Conservation (phyloP, 1,140 invertebrate genomes). For the Lutraria rhynchaena region DNA sequence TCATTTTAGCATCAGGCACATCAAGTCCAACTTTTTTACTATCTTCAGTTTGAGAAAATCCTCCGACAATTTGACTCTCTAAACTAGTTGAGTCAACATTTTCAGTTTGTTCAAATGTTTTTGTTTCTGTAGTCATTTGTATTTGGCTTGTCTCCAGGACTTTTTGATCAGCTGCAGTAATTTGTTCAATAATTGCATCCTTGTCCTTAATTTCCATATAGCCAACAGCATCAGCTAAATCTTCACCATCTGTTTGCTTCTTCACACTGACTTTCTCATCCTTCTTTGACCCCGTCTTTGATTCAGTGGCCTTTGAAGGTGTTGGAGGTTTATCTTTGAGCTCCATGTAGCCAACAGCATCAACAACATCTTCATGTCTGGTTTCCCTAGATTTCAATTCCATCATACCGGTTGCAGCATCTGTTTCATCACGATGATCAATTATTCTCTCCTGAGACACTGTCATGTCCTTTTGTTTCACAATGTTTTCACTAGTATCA, state of each 20-base stretch:
- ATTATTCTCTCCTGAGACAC: no score
- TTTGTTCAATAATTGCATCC: background rate
- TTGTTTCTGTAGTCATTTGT: background rate
- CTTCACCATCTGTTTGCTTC: background rate
- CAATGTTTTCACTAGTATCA: constrained; percentile 16
- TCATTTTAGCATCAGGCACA: constrained; percentile 3
- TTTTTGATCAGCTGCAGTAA: constrained; percentile 6
- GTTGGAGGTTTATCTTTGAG: constrained; percentile 27
- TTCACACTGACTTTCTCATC: background rate
- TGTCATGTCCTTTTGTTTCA: no score
- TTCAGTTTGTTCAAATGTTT: background rate
- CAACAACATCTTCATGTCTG: constrained; percentile 14
- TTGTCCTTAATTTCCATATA: constrained; percentile 37
- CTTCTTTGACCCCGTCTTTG: background rate
- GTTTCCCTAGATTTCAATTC: background rate
- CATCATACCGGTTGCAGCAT: background rate
- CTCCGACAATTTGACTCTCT: constrained; percentile 16
- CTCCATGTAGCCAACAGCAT: constrained; percentile 49
- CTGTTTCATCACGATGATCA: background rate
- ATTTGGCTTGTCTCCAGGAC: background rate
- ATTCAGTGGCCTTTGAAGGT: background rate
- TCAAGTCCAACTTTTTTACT: constrained; percentile 12
- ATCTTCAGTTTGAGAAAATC: background rate
- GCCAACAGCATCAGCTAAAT: constrained; percentile 40
- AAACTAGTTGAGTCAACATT: background rate